Evolutionary conservation across 1,140 invertebrate species (phyloP).

Genomic region (Megalopta genalis): DNA sequence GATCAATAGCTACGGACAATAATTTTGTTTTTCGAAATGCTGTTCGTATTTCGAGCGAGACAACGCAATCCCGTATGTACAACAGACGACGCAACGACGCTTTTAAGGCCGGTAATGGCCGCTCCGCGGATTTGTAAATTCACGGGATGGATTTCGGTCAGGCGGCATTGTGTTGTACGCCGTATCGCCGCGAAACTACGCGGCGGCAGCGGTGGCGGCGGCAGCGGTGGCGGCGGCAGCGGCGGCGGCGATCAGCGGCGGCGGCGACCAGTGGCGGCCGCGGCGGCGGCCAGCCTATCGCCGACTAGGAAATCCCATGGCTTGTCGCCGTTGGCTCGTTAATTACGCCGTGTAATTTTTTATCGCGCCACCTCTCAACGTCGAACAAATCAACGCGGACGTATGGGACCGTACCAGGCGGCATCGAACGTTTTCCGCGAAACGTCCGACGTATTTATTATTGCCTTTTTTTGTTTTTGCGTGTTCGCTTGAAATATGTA

Average conservation of each 20-base stretch:
- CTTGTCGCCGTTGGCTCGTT: slow-evolving; percentile 37
- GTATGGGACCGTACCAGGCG: too few species aligned
- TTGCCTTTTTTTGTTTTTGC: too few species aligned
- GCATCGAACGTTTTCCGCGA: too few species aligned
- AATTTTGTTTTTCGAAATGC: neutral
- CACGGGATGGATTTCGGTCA: slow-evolving; percentile 47
- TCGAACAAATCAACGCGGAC: neutral
- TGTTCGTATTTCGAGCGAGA: neutral
- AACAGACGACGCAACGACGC: neutral
- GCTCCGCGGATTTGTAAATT: slow-evolving; percentile 58
- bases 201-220: neutral
- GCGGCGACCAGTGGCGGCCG: too few species aligned
- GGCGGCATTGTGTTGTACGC: slow-evolving; percentile 20
- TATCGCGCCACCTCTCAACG: neutral
- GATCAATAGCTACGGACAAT: too few species aligned
- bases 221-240: too few species aligned
- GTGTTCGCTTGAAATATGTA: too few species aligned
- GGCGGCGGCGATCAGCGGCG: too few species aligned
- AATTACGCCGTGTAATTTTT: slow-evolving; percentile 44
- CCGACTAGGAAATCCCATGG: slow-evolving; percentile 25
- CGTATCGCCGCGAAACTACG: slow-evolving; percentile 35
- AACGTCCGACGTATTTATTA: too few species aligned
- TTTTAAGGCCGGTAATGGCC: slow-evolving; percentile 50
- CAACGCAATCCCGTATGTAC: neutral
- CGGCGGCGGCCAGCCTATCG: too few species aligned